Base-by-base conservation (phyloP, 1,140 invertebrate genomes). In the Apis cerana region DNA sequence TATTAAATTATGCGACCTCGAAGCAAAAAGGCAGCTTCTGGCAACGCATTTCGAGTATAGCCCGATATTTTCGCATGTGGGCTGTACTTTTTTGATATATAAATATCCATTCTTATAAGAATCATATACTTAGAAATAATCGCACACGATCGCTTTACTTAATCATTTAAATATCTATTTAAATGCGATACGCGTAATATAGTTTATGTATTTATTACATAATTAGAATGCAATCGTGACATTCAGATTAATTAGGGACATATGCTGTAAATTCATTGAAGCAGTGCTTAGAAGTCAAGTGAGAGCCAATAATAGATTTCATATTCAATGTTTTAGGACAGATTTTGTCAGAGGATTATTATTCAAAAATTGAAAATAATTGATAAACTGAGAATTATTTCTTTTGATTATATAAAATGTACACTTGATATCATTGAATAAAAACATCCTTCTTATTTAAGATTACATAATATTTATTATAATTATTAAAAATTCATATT, bases 161-260 rank as follows among this genome's bases (percentile, higher is more conserved):
- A 80, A 80, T 80, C 48, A 65, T 76, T 81, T 67, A 76, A 77
- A 77, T 17, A 52, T 62, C 80, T 69, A 78, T 77, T 64, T 67
- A 69, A 68, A 71, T 78, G 65, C 75, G 81, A 56, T 43, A 65
- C 81, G 81, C 67, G 75, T 78, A 77, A 82, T 77, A 77, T 59
- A 75, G 64, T 69, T 82, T 61, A 33, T 82, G 64, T 76, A 64
- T 64, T 68, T 82, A 59, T 76, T 82, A 75, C 80, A 69, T 81
- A 81, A 81, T 82, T 82, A 69, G 64, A 81, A 82, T 82, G 80
- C 74, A 82, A 82, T 82, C 72, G 80, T 82, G 80, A 82, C 74
- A 82, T 82, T 82, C 72, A 82, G 80, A 82, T 76, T 82, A 76
- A 82, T 82, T 76, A 82, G 74, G 56, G 80, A 54, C 80, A 58